These are phyloP conservation scores for Disparrhopalites patrizii DNA, from an alignment of 2,888 invertebrate genomes.

Conservation along the genomic window DNA sequence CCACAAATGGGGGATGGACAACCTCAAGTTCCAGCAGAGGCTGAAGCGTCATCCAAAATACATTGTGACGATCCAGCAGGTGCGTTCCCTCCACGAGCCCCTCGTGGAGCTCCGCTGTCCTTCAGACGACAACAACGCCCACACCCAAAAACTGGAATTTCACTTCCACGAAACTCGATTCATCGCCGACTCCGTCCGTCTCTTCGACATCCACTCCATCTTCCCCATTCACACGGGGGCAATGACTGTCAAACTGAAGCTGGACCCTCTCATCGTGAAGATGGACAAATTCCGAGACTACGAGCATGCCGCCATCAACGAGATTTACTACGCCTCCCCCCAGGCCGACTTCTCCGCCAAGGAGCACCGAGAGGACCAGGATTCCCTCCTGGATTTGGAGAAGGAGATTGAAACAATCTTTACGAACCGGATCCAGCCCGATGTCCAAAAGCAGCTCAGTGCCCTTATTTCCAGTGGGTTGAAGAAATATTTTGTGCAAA, in stretches of 20 bases:
- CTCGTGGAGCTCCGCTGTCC: conserved; percentile 43
- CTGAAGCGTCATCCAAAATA: conserved; percentile 43
- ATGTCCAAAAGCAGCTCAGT: conserved; percentile 44
- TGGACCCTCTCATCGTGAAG: conserved; percentile 42
- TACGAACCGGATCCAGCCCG: conserved; percentile 41
- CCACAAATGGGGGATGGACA: conserved; percentile 42
- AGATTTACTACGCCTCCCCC: conserved; percentile 20
- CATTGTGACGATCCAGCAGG: conserved; percentile 43
- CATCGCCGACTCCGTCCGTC: conserved; percentile 43
- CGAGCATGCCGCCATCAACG: conserved; percentile 19
- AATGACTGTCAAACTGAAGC: conserved; percentile 40
- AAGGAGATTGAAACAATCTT: conserved; percentile 45
- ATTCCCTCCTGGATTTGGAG: conserved; percentile 41
- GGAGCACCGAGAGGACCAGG: conserved; percentile 44
- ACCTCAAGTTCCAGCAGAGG: conserved; percentile 45
- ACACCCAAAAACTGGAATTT: conserved; percentile 33
- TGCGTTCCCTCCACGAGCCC: conserved; percentile 41
- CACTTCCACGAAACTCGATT: conserved; percentile 44
- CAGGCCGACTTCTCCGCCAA: conserved; percentile 22
- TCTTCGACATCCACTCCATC: conserved; percentile 47
- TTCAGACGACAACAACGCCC: background rate
- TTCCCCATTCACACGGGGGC: conserved; percentile 45
- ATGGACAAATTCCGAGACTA: conserved; percentile 41
- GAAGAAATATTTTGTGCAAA: conserved; percentile 37
- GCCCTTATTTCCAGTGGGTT: conserved; percentile 32